Base-by-base conservation (phyloP, 2,888 invertebrate genomes). In the Lepidochrysops patricia region DNA sequence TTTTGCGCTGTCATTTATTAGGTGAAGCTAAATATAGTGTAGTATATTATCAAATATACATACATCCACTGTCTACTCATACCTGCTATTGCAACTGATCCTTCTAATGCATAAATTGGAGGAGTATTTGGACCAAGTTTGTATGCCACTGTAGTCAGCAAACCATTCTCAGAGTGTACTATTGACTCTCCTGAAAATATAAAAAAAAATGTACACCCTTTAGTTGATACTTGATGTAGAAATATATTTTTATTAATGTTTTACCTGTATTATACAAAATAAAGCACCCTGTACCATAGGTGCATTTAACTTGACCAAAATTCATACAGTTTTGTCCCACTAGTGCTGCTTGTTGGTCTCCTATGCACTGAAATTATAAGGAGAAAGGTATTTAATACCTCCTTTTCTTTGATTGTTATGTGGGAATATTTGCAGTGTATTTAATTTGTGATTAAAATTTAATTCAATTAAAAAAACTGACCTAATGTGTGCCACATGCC, bases 261-360 rank as follows among this genome's bases (percentile, higher is more conserved):
- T 63, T 70, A 73, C 98, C 99, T 61, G 98, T 98, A 82, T 99
- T 98, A 72, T 96, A 96, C 29, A 99, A 89, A 62, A 99, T 91
- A 79, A 98, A 99, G 73, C 98, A 97, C 59, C 98, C 98, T 59
- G 98, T 98, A 54, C 98, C 97, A 78, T 96, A 98, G 61, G 98
- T 98, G 80, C 97, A 97, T 80, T 98, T 97, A 12, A 97, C 97
- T 87, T 96, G 94, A 3, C 98, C 98, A 71, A 94, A 92, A 71
- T 92, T 92, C 73, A 96, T 92, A 72, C 98, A 98, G 72, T 95
- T 92, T 82, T 98, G 98, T 1, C 98, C 98, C 19, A 99, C 92
- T 58, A 98, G 81, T 2, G 98, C 97, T 50, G 97, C 96, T 79
- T 97, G 97, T 84, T 99, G 99, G 81, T 99, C 99, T 32, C 98